A percentile compares a stretch with the other conserved stretches of the same genome.
These are phyloP conservation scores for Drosophila pegasa DNA, from an alignment of 2,888 invertebrate species.

Conservation along the genomic window DNA sequence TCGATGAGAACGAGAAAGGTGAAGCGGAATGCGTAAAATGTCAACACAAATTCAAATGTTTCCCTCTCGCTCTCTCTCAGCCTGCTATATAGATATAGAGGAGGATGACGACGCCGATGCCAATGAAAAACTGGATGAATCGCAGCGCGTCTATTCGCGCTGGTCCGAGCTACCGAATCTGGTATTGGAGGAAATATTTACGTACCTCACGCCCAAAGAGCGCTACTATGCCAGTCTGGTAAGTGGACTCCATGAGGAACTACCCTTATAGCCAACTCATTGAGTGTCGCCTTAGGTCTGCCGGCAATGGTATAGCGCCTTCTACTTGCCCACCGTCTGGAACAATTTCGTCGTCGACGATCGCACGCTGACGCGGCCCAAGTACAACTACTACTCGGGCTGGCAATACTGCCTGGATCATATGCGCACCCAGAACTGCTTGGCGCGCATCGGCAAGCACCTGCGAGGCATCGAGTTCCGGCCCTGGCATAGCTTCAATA, in stretches of 20 bases:
- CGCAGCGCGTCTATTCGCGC: conserved; percentile 85
- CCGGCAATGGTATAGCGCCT: conserved; percentile 88
- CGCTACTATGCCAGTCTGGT: conserved; percentile 91
- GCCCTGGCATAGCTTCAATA: conserved; percentile 92
- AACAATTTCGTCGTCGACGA: conserved; percentile 90
- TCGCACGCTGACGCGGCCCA: conserved; percentile 89
- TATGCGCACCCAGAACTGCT: conserved; percentile 89
- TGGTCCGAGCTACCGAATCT: conserved; percentile 91
- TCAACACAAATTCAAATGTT: conserved; percentile 12
- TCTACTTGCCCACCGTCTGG: conserved; percentile 92
- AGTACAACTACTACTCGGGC: conserved; percentile 92
- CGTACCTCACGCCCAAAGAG: conserved; percentile 88
- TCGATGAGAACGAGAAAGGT: conserved; percentile 82
- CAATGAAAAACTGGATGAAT: conserved; percentile 68
- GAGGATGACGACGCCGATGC: conserved; percentile 81
- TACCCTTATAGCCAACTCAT: not conserved
- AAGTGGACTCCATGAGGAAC: conserved; percentile 79
- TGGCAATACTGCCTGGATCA: conserved; percentile 91
- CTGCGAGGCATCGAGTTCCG: conserved; percentile 89
- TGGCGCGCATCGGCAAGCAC: conserved; percentile 88
- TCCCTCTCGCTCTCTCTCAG: conserved; percentile 69
- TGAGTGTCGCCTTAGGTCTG: conserved; percentile 75
- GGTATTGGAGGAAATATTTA: conserved; percentile 90
- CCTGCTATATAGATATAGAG: conserved; percentile 86
- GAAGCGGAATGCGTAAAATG: conserved; percentile 42